Evolutionary conservation across 2,888 invertebrate species (phyloP).

Genomic region (Onthophagus sagittarius): DNA sequence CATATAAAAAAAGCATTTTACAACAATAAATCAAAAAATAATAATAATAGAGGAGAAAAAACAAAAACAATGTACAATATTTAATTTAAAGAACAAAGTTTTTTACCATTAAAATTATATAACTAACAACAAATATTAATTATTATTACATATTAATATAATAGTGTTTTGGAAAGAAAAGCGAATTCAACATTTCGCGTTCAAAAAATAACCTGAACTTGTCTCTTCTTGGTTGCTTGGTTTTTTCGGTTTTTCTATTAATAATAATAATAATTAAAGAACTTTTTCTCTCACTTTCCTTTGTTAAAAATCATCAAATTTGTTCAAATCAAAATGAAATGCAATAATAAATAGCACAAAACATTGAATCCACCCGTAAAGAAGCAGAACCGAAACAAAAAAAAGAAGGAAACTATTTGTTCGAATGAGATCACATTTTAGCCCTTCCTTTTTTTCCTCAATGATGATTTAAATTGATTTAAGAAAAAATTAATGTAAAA

Average conservation of each 20-base stretch:
- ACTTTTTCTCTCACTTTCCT: no score
- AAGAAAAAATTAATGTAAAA: background rate
- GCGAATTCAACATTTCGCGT: constrained; percentile 11
- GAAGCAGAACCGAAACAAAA: background rate
- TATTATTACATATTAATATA: constrained; percentile 48
- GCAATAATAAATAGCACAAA: background rate
- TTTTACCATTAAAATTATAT: constrained; percentile 62
- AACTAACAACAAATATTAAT: constrained; percentile 63
- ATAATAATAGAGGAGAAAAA: constrained; percentile 49
- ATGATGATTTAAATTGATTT: no score
- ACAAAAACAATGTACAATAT: constrained; percentile 66
- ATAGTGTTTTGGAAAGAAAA: constrained; percentile 28
- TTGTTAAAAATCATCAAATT: no score
- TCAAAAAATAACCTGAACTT: constrained; percentile 15
- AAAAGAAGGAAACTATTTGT: constrained; percentile 9
- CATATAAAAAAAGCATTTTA: constrained; percentile 69
- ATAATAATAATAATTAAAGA: no score
- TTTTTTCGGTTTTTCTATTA: no score
- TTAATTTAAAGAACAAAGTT: constrained; percentile 66
- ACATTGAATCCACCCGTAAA: background rate
- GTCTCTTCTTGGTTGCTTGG: constrained; percentile 25
- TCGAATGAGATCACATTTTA: constrained; percentile 45
- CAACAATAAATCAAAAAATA: constrained; percentile 66
- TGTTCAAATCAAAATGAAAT: no score
- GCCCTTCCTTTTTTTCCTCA: constrained; percentile 32